phyloP scores from a whole-genome alignment of 2,113 vertebrate genomes.

The Rostratula benghalensis region DNA sequence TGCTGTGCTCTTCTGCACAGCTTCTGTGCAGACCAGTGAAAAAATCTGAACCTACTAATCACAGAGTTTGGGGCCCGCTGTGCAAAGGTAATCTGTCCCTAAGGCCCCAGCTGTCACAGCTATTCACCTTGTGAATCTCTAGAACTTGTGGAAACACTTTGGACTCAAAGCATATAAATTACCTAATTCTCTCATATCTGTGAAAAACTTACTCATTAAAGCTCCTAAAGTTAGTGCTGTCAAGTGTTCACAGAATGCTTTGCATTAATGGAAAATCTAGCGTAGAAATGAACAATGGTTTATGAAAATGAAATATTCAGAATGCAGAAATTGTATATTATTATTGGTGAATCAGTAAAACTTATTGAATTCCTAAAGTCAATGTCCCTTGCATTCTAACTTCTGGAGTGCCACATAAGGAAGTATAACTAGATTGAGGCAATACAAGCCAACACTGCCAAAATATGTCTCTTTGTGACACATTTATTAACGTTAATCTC shows the following conservation, averaged over 20 bases:
- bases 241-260: background rate
- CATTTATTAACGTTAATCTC: background rate
- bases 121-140: background rate
- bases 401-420: background rate
- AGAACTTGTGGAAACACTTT: background rate
- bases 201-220: slow-evolving; percentile 18
- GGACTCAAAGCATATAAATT: background rate
- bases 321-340: background rate
- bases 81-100: background rate
- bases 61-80: background rate
- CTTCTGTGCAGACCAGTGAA: background rate
- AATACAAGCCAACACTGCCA: background rate
- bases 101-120: background rate
- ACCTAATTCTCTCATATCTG: background rate
- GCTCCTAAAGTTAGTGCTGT: background rate
- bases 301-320: background rate
- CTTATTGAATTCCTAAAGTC: background rate
- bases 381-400: background rate
- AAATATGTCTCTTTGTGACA: background rate
- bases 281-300: background rate
- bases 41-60: background rate
- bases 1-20: background rate
- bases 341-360: background rate
- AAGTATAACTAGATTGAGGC: background rate
- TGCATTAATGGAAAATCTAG: background rate